Conservation (phyloP, 2,888 invertebrate genomes). For the Loripinus fragilis region DNA sequence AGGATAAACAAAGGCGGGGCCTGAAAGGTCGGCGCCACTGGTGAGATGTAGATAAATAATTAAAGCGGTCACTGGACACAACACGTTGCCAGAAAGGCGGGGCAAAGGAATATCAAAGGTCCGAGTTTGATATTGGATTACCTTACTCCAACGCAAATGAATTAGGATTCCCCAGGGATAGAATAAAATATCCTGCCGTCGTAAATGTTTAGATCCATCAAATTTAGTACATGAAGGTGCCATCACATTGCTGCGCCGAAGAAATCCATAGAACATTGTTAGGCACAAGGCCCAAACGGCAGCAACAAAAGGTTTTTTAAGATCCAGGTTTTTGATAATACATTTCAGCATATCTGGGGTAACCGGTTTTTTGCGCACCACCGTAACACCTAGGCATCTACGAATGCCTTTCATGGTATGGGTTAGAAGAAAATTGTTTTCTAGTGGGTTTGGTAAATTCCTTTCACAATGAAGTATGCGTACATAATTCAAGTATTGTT, state of each 20-base stretch:
- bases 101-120: background rate
- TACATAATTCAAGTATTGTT: too few species aligned
- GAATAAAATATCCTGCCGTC: too few species aligned
- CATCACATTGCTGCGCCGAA: too few species aligned
- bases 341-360: background rate
- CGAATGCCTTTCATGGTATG: too few species aligned
- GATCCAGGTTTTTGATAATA: background rate
- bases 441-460: background rate
- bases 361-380: background rate
- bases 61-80: background rate
- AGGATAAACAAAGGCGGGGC: too few species aligned
- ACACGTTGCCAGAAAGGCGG: background rate
- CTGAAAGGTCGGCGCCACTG: too few species aligned
- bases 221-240: too few species aligned
- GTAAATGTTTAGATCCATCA: too few species aligned
- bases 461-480: background rate
- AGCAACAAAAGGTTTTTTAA: background rate
- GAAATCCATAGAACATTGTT: too few species aligned
- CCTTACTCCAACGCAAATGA: too few species aligned
- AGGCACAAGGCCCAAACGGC: background rate
- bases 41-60: too few species aligned
- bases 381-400: conserved; percentile 26
- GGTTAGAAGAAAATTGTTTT: background rate
- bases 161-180: too few species aligned
- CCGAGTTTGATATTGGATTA: background rate